Conservation (phyloP, 2,797 vertebrate genomes). For the Avahi laniger region DNA sequence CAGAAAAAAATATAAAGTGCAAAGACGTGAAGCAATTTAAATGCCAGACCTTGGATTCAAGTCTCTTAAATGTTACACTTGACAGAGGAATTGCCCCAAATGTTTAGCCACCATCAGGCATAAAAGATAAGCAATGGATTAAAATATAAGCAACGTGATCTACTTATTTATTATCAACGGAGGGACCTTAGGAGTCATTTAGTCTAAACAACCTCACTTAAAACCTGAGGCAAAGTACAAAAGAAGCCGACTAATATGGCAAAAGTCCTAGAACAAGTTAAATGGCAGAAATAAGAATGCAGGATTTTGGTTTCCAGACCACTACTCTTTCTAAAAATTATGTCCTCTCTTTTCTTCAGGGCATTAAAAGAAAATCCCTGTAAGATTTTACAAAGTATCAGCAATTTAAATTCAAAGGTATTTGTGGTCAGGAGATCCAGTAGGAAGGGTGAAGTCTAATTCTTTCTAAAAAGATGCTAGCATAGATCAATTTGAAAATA, state of each 20-base stretch:
- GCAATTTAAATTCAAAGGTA: conserved; percentile 21
- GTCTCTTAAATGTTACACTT: background rate
- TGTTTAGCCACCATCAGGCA: background rate
- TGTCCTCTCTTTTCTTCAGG: background rate
- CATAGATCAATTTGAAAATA: background rate
- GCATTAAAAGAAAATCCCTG: background rate
- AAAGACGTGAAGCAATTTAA: conserved; percentile 11
- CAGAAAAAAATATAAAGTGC: background rate
- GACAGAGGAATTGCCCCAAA: background rate
- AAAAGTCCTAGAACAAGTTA: background rate
- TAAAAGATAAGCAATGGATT: background rate
- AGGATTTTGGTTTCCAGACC: background rate
- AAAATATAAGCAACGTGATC: background rate
- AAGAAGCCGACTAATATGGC: background rate
- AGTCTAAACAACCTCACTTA: background rate
- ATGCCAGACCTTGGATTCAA: background rate
- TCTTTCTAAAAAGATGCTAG: background rate
- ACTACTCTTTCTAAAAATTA: background rate
- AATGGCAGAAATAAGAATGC: background rate
- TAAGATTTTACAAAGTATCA: background rate
- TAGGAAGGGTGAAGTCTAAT: background rate
- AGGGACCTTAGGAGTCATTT: background rate
- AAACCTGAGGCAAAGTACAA: background rate
- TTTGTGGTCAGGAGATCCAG: background rate
- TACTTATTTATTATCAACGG: background rate